Base-by-base conservation (phyloP, 1,140 invertebrate genomes). In the Orius insidiosus region DNA sequence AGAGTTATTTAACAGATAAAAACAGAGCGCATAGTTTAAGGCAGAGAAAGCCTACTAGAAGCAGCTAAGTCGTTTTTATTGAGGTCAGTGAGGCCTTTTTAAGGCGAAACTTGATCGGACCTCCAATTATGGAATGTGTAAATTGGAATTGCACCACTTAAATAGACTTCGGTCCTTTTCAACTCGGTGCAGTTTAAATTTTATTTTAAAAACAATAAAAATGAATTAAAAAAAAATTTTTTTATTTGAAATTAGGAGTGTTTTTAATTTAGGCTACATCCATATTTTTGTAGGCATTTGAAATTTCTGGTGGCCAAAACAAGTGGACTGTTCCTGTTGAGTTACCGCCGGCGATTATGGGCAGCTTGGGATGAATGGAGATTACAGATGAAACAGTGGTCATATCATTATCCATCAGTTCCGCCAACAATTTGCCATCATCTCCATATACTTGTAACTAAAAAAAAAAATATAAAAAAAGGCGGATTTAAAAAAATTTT, bases 291-390 rank as follows among this genome's bases (percentile, higher is more conserved):
- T 40, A 19, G 19, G 24, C 24, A 24, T 7, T 24, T 3, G 24
- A 3, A 24, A 24, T 24, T 24, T 24, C 24, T 24, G 45, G 47
- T 2, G 48, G 48, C 2, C 31, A 44, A 35, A 55, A 55, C 24
- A 49, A 19, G 42, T 53, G 52, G 8, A 51, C 39, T 32, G 15
- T 40, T 5, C 54, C 54, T 19, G 40, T 38, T n/a, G 42, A 33
- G 40, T 53, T 55, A 19, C 52, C 54, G 14, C 54, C 54, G 1
- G 50, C 54, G 46, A 52, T 40, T 11, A 55, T 38, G 10, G 54
- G 52, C 13, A 51, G 38, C 19, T 47, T 41, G 10, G 49, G 47
- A 37, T 55, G 54, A 4, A 36, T 46, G 19, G 47, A 40, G 15
- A 53, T 52, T 6, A 53, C 47, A 14, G 54, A 42, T 35, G 14